Base-by-base conservation (phyloP, 2,113 vertebrate genomes). In the Apteryx mantelli region DNA sequence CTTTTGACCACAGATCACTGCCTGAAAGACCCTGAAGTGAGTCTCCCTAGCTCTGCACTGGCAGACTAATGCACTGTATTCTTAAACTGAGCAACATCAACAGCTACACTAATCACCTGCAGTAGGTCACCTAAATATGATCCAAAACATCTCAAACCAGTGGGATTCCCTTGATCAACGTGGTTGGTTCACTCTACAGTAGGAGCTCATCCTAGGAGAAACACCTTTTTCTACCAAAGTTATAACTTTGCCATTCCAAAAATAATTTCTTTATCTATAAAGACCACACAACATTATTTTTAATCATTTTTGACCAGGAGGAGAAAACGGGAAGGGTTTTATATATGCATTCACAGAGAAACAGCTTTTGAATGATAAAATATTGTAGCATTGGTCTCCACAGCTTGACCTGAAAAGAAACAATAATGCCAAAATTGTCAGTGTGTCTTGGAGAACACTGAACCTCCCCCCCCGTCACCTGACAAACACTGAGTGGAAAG, bases 401-500 rank as follows among this genome's bases (percentile, higher is more conserved):
- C n/a, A 82, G 21, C 50, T 65, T 64, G 50, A 78, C 13, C 11
- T 34, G 42, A 44, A 78, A 64, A 36, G 16, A 75, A 76, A 34
- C 4, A 42, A 61, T 2, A 55, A 34, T 7, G 8, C 50, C 44
- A 56, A 38, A 65, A 58, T 44, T 60, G 16, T 9, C 48, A 42
- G 24, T 5, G 5, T 22, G 10, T 46, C 15, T 34, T 65, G 7
- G 6, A 56, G 55, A 10, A 36, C 12, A 68, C 18, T 68, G 9
- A 16, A 30, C 46, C 46, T n/a, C 13, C 70, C 30, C 24, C 50
- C 26, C 4, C 0, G 0, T 48, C 28, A 55, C 9, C 13, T 78
- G 36, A 71, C 11, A 36, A 88, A 21, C 32, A 53, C 13, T 25
- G 14, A 2, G 19, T 76, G 20, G 70, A 87, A 55, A 63, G 9